Evolutionary conservation across 23 tunicate genomes (phyloP).

Genomic region (Diplosoma virens): DNA sequence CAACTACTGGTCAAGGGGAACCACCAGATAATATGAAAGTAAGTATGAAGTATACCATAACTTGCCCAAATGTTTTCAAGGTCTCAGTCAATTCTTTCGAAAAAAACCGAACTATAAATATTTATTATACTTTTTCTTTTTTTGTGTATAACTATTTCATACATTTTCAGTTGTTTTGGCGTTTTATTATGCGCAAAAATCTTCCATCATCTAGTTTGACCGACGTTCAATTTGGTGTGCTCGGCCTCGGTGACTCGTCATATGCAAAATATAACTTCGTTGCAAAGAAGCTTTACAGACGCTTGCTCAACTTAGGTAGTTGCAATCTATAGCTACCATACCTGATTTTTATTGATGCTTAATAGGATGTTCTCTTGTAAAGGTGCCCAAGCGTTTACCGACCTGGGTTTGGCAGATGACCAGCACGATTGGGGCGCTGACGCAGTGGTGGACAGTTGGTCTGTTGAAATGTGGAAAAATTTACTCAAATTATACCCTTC

Average conservation of each 20-base stretch:
- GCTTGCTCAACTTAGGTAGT: constrained; percentile 66
- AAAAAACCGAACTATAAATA: not conserved
- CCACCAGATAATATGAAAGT: constrained; percentile 97
- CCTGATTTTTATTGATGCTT: no score
- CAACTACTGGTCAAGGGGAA: constrained; percentile 97
- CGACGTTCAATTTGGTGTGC: constrained; percentile 61
- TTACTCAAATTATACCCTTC: constrained; percentile 38
- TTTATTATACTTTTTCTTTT: not conserved
- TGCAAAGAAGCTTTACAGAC: constrained; percentile 63
- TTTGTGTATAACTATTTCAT: not conserved
- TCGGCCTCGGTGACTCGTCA: constrained; percentile 92
- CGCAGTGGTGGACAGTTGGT: constrained; percentile 80
- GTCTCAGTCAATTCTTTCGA: no score
- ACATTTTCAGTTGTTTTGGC: constrained; percentile 48
- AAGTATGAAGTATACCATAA: not conserved
- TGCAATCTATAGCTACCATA: not conserved
- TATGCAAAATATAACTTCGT: constrained; percentile 87
- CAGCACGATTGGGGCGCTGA: constrained; percentile 99
- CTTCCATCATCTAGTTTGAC: constrained; percentile 48
- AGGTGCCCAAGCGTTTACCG: constrained; percentile 59
- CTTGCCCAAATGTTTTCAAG: not conserved
- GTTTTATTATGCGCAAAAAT: constrained; percentile 86
- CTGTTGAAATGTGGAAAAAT: constrained; percentile 53
- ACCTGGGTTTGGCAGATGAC: constrained; percentile 88
- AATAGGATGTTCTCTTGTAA: not conserved